Evolutionary conservation across 2,113 vertebrate species (phyloP), one percentile per base, ranked within the genome.

Genomic region (Heloderma charlesbogerti): DNA sequence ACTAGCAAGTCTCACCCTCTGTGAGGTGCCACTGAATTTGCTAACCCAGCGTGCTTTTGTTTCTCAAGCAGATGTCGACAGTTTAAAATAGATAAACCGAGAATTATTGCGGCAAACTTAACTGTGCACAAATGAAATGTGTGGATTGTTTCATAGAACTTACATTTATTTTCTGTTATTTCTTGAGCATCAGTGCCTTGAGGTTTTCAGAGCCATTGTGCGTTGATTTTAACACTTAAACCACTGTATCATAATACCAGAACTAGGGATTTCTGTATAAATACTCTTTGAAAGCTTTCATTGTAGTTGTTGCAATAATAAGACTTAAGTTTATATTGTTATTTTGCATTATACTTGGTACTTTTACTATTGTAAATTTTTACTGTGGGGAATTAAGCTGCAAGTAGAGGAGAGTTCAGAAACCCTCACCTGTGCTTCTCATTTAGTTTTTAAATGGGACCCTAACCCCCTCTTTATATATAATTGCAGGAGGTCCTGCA

Each of bases 41-140:
- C 34, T 57, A 86, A 81, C 20, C 77, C 72, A 74, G 75, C 88
- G 67, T 78, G 88, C 83, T 87, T 89, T 88, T 66, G 84, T 91
- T 89, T 54, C 78, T 84, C 87, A 85, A 84, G 69, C 88, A 60
- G 22, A 86, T 80, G 5, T 22, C 90, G 67, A 86, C 37, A 79
- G 63, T 91, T 60, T n/a, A 92, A 88, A 51, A 90, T 29, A 91
- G 57, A 91, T 84, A 93, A 94, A 90, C 3, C 29, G 63, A 31
- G 40, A 69, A 91, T 54, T n/a, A 34, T 54, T 12, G 81, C 82
- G 88, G 75, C 69, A 90, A 88, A 78, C 34, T 75, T 91, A 93
- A 75, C 7, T 79, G 25, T 20, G 66, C 10, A 51, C 69, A 89
- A 60, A 83, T 34, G 43, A 88, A 69, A 69, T 31, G 31, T 40